Conservation (phyloP, 2,888 invertebrate genomes). For the Chaetogeoica ovagalla region DNA sequence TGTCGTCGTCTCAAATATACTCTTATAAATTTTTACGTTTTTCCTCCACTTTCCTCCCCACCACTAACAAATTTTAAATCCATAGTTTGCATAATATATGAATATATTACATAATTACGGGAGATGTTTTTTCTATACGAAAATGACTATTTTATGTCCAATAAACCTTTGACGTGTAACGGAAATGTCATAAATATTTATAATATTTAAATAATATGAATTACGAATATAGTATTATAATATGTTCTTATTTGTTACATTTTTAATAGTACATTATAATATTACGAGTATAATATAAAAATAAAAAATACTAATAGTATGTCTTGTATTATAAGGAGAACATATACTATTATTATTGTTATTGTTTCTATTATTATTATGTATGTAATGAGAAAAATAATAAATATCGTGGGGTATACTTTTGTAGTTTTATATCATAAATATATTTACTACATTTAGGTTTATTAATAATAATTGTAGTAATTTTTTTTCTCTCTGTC, state of each 20-base stretch:
- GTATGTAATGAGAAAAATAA: constrained; percentile 1
- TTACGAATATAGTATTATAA: constrained; percentile 11
- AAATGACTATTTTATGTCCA: neutral
- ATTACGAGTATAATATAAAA: neutral
- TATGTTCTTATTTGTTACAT: constrained; percentile 24
- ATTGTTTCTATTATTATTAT: neutral
- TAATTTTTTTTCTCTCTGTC: too few species aligned
- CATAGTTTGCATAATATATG: constrained; percentile 6
- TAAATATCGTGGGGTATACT: neutral
- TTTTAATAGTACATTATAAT: constrained; percentile 7
- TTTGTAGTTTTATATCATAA: neutral
- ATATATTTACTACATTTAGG: neutral
- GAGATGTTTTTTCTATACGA: neutral
- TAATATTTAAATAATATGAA: constrained; percentile 6
- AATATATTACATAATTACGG: too few species aligned
- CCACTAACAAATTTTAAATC: neutral
- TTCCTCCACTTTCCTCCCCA: too few species aligned
- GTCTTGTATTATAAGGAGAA: too few species aligned
- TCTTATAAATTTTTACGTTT: neutral
- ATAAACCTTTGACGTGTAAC: neutral
- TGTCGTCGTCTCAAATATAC: constrained; percentile 35
- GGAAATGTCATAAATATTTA: neutral
- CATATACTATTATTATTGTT: constrained; percentile 10
- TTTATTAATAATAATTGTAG: too few species aligned
- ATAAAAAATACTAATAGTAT: too few species aligned